Base-by-base conservation (phyloP, 2,113 vertebrate species). In the Petrocephalus zakoni region DNA sequence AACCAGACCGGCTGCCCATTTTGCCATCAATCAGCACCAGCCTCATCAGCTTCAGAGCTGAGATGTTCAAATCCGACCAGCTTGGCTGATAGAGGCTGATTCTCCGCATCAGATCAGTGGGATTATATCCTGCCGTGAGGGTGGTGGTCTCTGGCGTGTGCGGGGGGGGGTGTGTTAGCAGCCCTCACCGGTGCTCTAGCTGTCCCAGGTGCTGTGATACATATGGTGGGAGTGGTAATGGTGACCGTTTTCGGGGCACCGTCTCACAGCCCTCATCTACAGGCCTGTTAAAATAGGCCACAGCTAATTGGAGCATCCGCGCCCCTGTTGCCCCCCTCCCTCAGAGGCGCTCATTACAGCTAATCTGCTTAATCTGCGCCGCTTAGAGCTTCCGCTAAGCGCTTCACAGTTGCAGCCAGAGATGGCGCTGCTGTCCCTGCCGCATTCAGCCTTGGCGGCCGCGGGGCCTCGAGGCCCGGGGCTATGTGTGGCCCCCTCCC, bases 11-110 rank as follows among this genome's bases (percentile, higher is more conserved):
- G 34, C 72, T 37, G 72, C 13, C 34, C 1, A 4, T 42, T 42
- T 34, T 29, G 0, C 93, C 92, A 97, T 97, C 96, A 96, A 96
- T 97, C 96, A 96, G 96, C 95, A 92, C 89, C 91, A 37, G 91
- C 92, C 87, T 94, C 95, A 91, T 92, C 96, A 95, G 89, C 82
- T 92, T 90, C 94, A 93, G 94, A 96, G 94, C 89, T 93, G 94
- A 95, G 96, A 95, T 97, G 96, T 97, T 96, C 96, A 97, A 96
- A 96, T 97, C 94, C 94, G 96, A 96, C 96, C 93, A 92, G 94
- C 96, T 95, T 96, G 95, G 95, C 61, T 90, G 96, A 96, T 96
- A 96, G 96, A 93, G 93, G 94, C 95, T 95, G 94, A 95, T 96
- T 93, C 93, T 93, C 94, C 94, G 95, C 95, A 95, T 95, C 95